phyloP scores from a whole-genome alignment of 2,797 vertebrate genomes.

The Rhadinocentrus ornatus region DNA sequence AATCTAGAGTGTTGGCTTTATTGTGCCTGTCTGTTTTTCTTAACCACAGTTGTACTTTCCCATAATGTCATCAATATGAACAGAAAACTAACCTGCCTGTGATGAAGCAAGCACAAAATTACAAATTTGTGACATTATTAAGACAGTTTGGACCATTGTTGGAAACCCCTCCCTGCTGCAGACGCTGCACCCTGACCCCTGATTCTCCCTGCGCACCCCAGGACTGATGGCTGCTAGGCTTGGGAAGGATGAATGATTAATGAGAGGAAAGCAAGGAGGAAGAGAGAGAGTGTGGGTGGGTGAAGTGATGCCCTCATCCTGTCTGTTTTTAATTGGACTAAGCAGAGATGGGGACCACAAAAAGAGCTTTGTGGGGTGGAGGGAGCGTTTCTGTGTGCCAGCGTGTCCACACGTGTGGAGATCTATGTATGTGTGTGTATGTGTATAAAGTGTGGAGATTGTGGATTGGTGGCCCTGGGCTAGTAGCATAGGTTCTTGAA shows the following conservation, averaged over 20 bases:
- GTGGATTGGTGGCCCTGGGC: conserved; percentile 64
- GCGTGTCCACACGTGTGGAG: conserved; percentile 63
- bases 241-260: conserved; percentile 71
- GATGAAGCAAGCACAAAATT: conserved; percentile 9
- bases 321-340: conserved; percentile 73
- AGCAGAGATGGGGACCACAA: conserved; percentile 69
- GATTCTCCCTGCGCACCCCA: conserved; percentile 20
- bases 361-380: conserved; percentile 72
- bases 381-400: conserved; percentile 65
- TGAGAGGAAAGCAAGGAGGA: conserved; percentile 57
- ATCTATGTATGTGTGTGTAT: conserved; percentile 21
- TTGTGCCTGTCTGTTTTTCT: not conserved
- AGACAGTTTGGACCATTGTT: not conserved
- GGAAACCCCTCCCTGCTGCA: conserved; percentile 8
- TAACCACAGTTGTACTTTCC: conserved; percentile 27
- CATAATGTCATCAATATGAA: not conserved
- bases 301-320: conserved; percentile 75
- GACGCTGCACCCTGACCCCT: conserved; percentile 48
- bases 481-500: conserved; percentile 50
- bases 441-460: conserved; percentile 59
- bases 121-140: not conserved
- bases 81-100: not conserved
- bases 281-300: conserved; percentile 47
- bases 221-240: conserved; percentile 59
- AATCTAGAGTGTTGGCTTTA: not conserved